A percentile compares a stretch with the other conserved stretches of the same genome.
These are phyloP conservation scores for Eilema sororculum DNA, from an alignment of 2,888 invertebrate species.

Conservation along the genomic window DNA sequence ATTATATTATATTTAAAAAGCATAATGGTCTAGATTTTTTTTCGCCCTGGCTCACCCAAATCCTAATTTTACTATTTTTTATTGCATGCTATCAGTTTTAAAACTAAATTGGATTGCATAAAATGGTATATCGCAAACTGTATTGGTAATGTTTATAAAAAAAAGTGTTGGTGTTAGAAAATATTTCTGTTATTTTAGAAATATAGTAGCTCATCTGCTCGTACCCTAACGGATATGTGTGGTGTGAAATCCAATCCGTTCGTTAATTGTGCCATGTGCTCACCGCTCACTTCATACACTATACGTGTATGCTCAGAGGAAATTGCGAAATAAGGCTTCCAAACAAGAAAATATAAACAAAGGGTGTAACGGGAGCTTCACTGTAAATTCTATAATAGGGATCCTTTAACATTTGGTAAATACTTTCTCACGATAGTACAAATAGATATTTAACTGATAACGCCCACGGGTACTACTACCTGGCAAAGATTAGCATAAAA, in stretches of 20 bases:
- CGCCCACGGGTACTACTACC: neutral
- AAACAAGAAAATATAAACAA: slow-evolving; percentile 60
- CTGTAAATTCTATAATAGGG: slow-evolving; percentile 54
- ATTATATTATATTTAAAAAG: too few relatives aligned
- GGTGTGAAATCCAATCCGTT: slow-evolving; percentile 30
- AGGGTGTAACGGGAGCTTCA: slow-evolving; percentile 41
- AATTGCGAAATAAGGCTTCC: slow-evolving; percentile 56
- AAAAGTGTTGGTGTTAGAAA: neutral
- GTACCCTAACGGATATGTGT: slow-evolving; percentile 5
- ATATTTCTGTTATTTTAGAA: neutral
- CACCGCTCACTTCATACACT: slow-evolving; percentile 24
- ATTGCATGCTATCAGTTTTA: too few relatives aligned
- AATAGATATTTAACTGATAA: neutral
- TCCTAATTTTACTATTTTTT: too few relatives aligned
- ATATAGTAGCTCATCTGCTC: neutral
- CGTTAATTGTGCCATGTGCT: slow-evolving; percentile 36
- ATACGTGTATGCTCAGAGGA: slow-evolving; percentile 31
- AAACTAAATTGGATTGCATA: too few relatives aligned
- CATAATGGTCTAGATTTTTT: too few relatives aligned
- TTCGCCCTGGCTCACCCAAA: too few relatives aligned
- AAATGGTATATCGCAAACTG: too few relatives aligned
- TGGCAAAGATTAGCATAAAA: neutral
- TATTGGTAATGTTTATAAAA: neutral
- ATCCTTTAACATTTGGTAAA: slow-evolving; percentile 43
- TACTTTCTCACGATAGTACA: slow-evolving; percentile 30